A percentile compares a stretch with the other conserved stretches of the same genome.
phyloP scores from a whole-genome alignment of 2,888 invertebrate genomes.

The Epiblema foenella region DNA sequence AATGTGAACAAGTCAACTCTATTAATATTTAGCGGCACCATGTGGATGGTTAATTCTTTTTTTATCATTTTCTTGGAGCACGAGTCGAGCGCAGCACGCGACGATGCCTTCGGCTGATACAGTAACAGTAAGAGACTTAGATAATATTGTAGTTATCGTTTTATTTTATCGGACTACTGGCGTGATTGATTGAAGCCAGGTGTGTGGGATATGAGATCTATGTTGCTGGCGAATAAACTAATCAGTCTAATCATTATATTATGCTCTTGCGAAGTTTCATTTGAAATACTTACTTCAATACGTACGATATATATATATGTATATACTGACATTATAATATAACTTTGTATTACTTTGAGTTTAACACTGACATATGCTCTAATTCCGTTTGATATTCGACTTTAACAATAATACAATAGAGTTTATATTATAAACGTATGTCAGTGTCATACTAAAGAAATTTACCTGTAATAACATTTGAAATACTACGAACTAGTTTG shows the following conservation, averaged over 20 bases:
- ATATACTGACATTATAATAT: too few species aligned
- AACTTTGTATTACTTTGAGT: too few species aligned
- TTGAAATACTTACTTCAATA: neutral
- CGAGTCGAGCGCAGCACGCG: constrained; percentile 36
- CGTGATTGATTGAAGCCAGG: neutral
- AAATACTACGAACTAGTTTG: neutral
- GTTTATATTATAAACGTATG: neutral
- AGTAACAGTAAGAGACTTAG: constrained; percentile 45
- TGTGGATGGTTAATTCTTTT: constrained; percentile 27
- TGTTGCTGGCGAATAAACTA: constrained; percentile 31
- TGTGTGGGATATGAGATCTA: neutral
- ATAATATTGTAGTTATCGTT: neutral
- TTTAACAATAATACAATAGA: too few species aligned
- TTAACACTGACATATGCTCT: too few species aligned
- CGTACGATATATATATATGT: too few species aligned
- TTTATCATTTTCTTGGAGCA: constrained; percentile 38
- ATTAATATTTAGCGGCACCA: constrained; percentile 15
- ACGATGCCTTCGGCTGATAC: constrained; percentile 43
- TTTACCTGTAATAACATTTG: too few species aligned
- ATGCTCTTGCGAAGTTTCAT: constrained; percentile 14
- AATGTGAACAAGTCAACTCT: constrained; percentile 6
- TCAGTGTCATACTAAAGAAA: too few species aligned
- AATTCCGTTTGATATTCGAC: too few species aligned
- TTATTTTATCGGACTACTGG: neutral
- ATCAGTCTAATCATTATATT: neutral